Evolutionary conservation across 2,113 vertebrate species (phyloP), one percentile per base, ranked within the genome.

Genomic region (Corythornis madagascariensis): DNA sequence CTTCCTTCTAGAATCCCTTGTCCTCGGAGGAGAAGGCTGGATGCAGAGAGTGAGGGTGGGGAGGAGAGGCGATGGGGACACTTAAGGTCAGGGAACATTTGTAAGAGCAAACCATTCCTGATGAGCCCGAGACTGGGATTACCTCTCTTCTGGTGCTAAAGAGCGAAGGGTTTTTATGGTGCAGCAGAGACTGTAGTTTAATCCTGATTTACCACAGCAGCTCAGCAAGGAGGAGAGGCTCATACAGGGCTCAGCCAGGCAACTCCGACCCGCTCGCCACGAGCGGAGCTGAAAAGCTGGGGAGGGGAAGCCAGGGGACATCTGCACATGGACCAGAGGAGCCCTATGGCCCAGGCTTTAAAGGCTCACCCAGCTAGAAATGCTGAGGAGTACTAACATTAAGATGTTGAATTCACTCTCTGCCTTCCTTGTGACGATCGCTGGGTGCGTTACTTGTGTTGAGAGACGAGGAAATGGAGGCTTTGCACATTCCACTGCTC

Each of bases 91-190:
- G 72, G 19, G 79, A 91, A 71, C 72, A 35, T 81, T 56, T 91
- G 82, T 81, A 65, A 83, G 81, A 83, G 82, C 69, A 77, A 91
- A 83, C 82, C 43, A 33, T 71, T 88, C 60, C 82, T 89, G 92
- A 88, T 71, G 92, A 94, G 89, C 56, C 91, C 48, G 56, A 75
- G 85, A 59, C 28, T 18, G 56, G 43, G 59, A 40, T 29, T 83
- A 67, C 92, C 82, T 95, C 84, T 83, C 75, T 13, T 48, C 52
- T 52, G 67, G 86, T 82, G 64, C 78, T 95, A 86, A 95, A 91
- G 84, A 93, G 86, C 90, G 89, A 73, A 94, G 79, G 84, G 42
- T 63, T 96, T 96, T 95, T 92, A 93, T 73, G 89, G 60, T 84
- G 86, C 86, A 90, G 71, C 60, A 74, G 92, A 93, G 92, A 71